A percentile compares a stretch with the other conserved stretches of the same genome.
Conservation (phyloP, 2,797 vertebrate genomes). For the Cottoperca gobio region DNA sequence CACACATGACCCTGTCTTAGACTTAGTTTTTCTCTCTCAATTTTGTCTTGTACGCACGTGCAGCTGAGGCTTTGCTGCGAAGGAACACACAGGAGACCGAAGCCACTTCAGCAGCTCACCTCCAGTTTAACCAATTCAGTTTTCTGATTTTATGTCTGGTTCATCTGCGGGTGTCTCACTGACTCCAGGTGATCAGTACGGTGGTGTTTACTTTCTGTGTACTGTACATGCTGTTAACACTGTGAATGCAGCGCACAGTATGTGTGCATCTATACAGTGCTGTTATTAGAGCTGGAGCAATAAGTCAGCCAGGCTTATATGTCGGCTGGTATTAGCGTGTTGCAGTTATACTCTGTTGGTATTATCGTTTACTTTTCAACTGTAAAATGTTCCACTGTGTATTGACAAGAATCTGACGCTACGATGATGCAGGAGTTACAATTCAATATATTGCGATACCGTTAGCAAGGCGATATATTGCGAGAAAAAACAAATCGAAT, state of each 20-base stretch:
- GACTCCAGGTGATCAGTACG: not conserved
- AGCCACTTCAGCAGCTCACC: conserved; percentile 29
- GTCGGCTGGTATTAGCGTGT: not conserved
- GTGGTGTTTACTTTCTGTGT: not conserved
- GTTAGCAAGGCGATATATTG: too few relatives aligned
- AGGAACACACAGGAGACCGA: conserved; percentile 20
- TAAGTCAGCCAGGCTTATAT: too few relatives aligned
- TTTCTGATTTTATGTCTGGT: conserved; percentile 32
- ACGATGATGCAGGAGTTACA: too few relatives aligned
- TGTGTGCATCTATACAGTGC: not conserved
- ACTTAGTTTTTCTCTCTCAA: conserved; percentile 8
- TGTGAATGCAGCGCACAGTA: not conserved
- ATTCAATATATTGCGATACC: too few relatives aligned
- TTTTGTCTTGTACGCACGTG: conserved; percentile 47
- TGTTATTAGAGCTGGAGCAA: not conserved
- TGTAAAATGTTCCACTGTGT: not conserved
- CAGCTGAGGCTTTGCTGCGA: conserved; percentile 29
- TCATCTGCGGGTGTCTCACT: conserved; percentile 12
- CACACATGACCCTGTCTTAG: conserved; percentile 21
- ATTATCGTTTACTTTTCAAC: not conserved
- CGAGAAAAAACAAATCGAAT: too few relatives aligned
- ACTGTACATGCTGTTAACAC: not conserved
- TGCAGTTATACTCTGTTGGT: not conserved
- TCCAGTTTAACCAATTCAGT: conserved; percentile 12
- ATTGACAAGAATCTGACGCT: too few relatives aligned